Evolutionary conservation across 2,888 invertebrate genomes (phyloP), one percentile per base, ranked within the genome.

Genomic region (Hipparchia sbordonii): DNA sequence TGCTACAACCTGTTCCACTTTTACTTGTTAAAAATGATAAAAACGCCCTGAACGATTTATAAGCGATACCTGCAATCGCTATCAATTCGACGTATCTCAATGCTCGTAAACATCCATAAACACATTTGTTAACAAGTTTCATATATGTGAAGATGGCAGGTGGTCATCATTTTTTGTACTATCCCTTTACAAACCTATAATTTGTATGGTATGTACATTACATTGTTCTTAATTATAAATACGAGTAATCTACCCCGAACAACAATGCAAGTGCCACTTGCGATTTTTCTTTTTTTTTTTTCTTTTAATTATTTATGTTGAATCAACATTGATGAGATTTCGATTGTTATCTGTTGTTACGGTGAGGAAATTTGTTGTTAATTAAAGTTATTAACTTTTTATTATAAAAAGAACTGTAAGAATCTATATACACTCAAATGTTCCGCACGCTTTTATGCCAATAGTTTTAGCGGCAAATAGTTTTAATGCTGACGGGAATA

Each of bases 301-400:
- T 39, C 39, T 6, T 23, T 66, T 51, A 67, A 71, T 71, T 23
- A 0, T 23, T 67, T 67, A 71, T 67, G 60, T n/a, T 6, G 12
- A 23, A 61, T 61, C 46, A 61, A 12, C 59, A 71, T 71, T 57
- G 54, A 68, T 72, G 62, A 33, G 57, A 72, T 72, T 72, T 62
- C 60, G 62, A 72, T 72, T 57, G 67, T 72, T 60, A 67, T 62
- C 72, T 51, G 71, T 65, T 65, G 59, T 51, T 59, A 51, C n/a
- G 8, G 51, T n/a, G 51, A 62, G 63, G 63, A 10, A 23, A 54
- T 72, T 66, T 63, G 48, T 63, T 63, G 67, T 67, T 71, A 71
- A 71, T 71, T 59, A 13, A 33, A 48, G 23, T 71, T 54, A 60
- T 60, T 60, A 60, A 60, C 39, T 33, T 71, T 71, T 60, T 61